Evolutionary conservation across 2,113 vertebrate genomes (phyloP).

Genomic region (Theristicus caerulescens): DNA sequence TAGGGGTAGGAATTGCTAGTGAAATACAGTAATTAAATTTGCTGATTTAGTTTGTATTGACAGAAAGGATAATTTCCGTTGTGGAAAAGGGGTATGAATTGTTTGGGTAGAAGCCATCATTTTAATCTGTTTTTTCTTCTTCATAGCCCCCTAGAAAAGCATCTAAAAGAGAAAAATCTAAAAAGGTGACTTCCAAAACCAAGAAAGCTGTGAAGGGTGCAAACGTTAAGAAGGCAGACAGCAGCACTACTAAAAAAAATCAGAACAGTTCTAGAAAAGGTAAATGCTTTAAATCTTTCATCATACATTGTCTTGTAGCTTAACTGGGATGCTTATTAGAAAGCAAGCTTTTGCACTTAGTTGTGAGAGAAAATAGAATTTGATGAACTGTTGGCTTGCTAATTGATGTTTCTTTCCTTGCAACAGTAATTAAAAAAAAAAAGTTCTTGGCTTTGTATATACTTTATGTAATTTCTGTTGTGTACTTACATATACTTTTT

Average conservation of each 20-base stretch:
- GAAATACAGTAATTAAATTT: neutral
- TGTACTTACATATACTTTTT: neutral
- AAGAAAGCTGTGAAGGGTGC: conserved; percentile 80
- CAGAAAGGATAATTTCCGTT: neutral
- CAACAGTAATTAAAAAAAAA: neutral
- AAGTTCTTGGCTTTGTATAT: neutral
- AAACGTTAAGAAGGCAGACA: conserved; percentile 94
- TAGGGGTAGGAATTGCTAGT: neutral
- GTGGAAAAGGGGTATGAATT: neutral
- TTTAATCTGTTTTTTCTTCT: conserved; percentile 5
- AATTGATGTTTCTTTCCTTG: neutral
- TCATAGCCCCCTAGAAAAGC: conserved; percentile 84
- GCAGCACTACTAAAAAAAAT: conserved; percentile 89
- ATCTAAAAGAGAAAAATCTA: conserved; percentile 77
- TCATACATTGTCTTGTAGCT: fast-evolving
- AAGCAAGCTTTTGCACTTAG: neutral
- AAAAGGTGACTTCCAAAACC: conserved; percentile 73
- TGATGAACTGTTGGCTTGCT: neutral
- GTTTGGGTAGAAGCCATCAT: neutral
- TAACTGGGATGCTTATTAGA: neutral
- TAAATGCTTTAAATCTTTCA: conserved; percentile 27
- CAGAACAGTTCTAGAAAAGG: conserved; percentile 83
- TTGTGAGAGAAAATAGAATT: neutral
- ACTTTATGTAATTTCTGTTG: neutral
- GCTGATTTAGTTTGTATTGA: neutral